Conservation (phyloP, 2,113 vertebrate genomes). For the Taxidea taxus region DNA sequence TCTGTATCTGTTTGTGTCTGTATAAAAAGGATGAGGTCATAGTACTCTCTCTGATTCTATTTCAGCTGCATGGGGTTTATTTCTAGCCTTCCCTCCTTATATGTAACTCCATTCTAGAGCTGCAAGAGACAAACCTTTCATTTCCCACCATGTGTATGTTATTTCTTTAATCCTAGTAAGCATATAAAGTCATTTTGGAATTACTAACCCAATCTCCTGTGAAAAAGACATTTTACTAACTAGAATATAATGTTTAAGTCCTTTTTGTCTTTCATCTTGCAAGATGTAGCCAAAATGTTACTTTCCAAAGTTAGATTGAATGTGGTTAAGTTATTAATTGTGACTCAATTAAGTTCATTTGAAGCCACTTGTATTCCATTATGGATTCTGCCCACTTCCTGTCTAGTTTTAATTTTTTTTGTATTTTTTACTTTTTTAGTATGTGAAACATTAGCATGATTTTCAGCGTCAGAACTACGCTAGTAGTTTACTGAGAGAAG, state of each 20-base stretch:
- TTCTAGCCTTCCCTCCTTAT: neutral
- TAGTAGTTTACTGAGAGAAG: neutral
- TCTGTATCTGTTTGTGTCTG: neutral
- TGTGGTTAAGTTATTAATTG: neutral
- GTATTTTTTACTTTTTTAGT: neutral
- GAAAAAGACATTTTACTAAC: neutral
- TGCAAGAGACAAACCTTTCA: neutral
- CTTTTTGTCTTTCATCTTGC: neutral
- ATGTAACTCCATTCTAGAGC: neutral
- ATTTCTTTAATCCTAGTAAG: neutral
- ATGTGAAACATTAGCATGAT: neutral
- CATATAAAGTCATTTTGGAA: neutral
- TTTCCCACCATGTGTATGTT: neutral
- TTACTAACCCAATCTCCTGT: neutral
- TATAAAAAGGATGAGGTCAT: neutral
- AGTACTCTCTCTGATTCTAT: neutral
- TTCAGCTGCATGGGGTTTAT: neutral
- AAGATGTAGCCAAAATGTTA: neutral
- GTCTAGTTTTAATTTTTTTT: neutral
- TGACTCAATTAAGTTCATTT: neutral
- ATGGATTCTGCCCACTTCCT: conserved; percentile 7
- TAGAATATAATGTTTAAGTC: neutral
- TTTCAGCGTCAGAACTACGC: neutral
- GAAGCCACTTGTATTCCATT: neutral
- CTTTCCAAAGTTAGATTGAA: neutral